Percentiles rank a stretch among this genome's conserved stretches.
Conservation (phyloP, 1,140 invertebrate species). For the Temnothorax longispinosus region DNA sequence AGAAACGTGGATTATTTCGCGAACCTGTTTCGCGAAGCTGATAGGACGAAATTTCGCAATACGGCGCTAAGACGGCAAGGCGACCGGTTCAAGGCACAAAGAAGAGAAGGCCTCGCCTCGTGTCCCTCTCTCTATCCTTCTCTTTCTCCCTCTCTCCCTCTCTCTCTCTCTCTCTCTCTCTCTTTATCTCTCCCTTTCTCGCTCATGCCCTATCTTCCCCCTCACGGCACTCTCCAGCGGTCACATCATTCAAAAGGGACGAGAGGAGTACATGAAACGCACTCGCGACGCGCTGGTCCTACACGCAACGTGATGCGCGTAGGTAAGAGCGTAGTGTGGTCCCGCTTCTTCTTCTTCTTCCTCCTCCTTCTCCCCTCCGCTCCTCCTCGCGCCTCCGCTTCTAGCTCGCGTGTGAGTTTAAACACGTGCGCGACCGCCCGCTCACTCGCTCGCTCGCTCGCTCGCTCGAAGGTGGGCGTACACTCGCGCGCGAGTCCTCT, state of each 20-base stretch:
- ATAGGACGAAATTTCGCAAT: slow-evolving; percentile 68
- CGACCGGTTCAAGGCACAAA: slow-evolving; percentile 64
- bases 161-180: neutral
- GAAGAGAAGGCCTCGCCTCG: slow-evolving; percentile 47
- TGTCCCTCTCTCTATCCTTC: neutral
- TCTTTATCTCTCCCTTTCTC: neutral
- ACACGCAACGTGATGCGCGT: slow-evolving; percentile 59
- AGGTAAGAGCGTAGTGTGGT: slow-evolving; percentile 47
- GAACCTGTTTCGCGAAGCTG: slow-evolving; percentile 29
- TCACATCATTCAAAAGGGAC: slow-evolving; percentile 54
- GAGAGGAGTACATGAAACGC: slow-evolving; percentile 61
- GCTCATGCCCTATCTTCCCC: neutral
- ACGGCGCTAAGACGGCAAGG: slow-evolving; percentile 56
- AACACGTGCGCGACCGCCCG: slow-evolving; percentile 55
- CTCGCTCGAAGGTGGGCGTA: slow-evolving; percentile 36
- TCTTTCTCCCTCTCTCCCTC: neutral
- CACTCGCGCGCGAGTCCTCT: slow-evolving; percentile 41
- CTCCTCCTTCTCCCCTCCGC: neutral
- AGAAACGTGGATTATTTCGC: slow-evolving; percentile 1
- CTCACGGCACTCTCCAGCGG: slow-evolving; percentile 25
- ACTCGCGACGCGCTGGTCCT: slow-evolving; percentile 58
- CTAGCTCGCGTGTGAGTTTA: slow-evolving; percentile 58
- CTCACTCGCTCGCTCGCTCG: slow-evolving; percentile 8
- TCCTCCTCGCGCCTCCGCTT: neutral
- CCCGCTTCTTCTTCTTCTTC: slow-evolving; percentile 38